Percentiles rank a stretch among this genome's conserved stretches.
Conservation (phyloP, 2,888 invertebrate species). For the Microctonus hyperodae region DNA sequence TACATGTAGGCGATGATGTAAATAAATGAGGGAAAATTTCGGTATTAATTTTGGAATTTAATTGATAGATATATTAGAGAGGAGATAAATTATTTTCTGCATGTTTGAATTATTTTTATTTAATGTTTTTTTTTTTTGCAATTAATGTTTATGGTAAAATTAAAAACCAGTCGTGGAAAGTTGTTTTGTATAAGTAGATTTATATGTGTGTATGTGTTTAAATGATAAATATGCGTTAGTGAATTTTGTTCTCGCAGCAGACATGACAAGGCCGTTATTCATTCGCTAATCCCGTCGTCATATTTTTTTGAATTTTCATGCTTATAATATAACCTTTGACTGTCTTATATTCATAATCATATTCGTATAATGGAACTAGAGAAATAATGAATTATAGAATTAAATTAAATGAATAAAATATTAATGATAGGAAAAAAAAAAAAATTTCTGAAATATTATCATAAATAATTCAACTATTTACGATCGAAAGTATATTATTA, state of each 20-base stretch:
- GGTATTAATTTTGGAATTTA: too few species aligned
- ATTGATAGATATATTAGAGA: too few species aligned
- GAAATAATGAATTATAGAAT: background rate
- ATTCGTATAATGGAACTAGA: background rate
- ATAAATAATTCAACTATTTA: background rate
- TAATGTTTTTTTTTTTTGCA: background rate
- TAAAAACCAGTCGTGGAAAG: background rate
- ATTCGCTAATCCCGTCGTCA: background rate
- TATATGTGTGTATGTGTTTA: background rate
- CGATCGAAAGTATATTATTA: background rate
- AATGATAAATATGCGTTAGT: background rate
- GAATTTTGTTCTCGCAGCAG: background rate
- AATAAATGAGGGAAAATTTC: background rate
- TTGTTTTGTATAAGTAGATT: background rate
- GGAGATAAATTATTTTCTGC: too few species aligned
- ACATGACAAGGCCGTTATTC: background rate
- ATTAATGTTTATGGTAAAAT: background rate
- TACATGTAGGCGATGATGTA: conserved; percentile 14
- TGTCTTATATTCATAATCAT: background rate
- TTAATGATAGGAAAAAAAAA: background rate
- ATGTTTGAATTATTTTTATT: too few species aligned
- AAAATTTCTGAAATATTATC: background rate
- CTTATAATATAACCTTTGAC: background rate
- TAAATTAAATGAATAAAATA: background rate
- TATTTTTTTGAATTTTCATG: background rate